A percentile compares a stretch with the other conserved stretches of the same genome.
These are phyloP conservation scores for Marcusenius ussheri DNA, from an alignment of 2,113 vertebrate species.

Conservation along the genomic window DNA sequence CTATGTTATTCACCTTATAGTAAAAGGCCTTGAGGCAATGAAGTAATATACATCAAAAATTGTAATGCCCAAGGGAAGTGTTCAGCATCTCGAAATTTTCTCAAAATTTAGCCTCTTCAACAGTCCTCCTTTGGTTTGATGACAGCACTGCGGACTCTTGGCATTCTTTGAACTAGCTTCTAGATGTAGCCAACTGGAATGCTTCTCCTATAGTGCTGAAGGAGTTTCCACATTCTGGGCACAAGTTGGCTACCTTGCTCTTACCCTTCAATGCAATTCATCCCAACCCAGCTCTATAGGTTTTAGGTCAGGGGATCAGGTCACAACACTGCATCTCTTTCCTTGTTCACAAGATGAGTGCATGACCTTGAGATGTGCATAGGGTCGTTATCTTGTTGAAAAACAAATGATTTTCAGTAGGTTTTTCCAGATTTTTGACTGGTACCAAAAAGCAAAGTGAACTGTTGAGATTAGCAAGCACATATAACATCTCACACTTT, in stretches of 20 bases:
- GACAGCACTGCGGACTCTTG: background rate
- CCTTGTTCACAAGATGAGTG: background rate
- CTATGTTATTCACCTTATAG: background rate
- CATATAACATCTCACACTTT: background rate
- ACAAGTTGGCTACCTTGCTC: background rate
- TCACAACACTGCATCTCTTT: background rate
- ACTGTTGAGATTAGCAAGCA: background rate
- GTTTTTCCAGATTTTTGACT: background rate
- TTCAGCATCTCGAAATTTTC: background rate
- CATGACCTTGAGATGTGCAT: background rate
- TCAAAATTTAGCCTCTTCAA: background rate
- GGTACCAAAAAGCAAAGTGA: background rate
- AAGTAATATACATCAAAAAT: background rate
- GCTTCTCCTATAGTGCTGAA: background rate
- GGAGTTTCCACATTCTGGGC: background rate
- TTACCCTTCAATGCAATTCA: background rate
- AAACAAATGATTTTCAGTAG: background rate
- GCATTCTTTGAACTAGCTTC: background rate
- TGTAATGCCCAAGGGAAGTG: background rate
- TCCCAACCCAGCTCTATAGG: background rate
- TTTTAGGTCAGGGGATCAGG: background rate
- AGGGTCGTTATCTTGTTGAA: background rate
- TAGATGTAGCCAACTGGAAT: background rate
- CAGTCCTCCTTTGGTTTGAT: background rate
- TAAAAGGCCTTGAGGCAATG: background rate